These are phyloP conservation scores for Rissa tridactyla DNA, from an alignment of 2,113 vertebrate genomes.

Conservation along the genomic window DNA sequence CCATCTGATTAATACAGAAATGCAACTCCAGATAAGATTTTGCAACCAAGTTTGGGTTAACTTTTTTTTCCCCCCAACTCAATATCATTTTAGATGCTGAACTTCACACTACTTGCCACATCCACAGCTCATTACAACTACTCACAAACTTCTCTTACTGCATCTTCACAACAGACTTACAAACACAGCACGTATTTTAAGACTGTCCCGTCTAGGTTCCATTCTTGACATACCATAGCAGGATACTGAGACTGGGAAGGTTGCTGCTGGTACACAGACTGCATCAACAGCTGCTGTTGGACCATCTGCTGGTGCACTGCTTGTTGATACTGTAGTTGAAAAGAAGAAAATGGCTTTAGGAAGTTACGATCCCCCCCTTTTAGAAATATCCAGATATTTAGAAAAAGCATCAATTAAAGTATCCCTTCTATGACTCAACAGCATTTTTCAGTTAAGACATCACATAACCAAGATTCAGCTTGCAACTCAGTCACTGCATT, in stretches of 20 bases:
- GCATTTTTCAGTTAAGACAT: not conserved
- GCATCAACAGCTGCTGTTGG: constrained; percentile 88
- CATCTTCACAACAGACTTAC: not conserved
- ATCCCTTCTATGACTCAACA: not conserved
- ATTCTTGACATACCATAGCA: constrained; percentile 80
- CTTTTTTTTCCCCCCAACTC: too few species aligned
- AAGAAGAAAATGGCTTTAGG: not conserved
- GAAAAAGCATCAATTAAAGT: not conserved
- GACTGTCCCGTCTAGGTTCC: not conserved
- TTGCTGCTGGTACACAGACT: constrained; percentile 85
- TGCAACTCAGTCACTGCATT: not conserved
- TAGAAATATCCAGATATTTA: not conserved
- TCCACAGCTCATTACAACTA: not conserved
- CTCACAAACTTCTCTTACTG: not conserved
- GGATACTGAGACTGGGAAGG: constrained; percentile 73
- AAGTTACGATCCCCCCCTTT: not conserved
- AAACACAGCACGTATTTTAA: not conserved
- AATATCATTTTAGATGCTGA: not conserved
- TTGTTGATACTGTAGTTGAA: constrained; percentile 83
- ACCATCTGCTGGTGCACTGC: constrained; percentile 85
- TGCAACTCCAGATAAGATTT: not conserved
- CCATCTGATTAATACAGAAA: not conserved
- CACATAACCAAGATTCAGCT: not conserved
- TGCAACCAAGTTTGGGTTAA: not conserved
- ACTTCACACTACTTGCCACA: not conserved